Evolutionary conservation across 2,888 invertebrate species (phyloP), one percentile per base, ranked within the genome.

Genomic region (Plutella xylostella): DNA sequence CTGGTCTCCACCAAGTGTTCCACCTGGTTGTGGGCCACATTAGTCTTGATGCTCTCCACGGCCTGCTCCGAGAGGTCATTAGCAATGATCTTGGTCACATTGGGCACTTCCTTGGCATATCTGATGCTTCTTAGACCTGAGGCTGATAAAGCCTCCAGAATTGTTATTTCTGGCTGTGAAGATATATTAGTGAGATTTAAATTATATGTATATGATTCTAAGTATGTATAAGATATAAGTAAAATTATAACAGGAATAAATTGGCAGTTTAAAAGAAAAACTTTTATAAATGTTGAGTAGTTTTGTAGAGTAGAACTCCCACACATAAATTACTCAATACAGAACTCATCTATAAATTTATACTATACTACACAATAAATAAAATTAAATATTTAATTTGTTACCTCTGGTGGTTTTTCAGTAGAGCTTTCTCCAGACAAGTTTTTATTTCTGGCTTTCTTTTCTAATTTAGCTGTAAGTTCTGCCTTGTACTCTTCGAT

Each of bases 61-160:
- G 98, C 98, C 55, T 87, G 86, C 20, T 80, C 71, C 0, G 95
- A 95, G 49, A 96, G 86, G 68, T 99, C 98, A 78, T 98, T 98
- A 0, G 97, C 96, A n/a, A 94, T 68, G 14, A 98, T 90, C 65
- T 89, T 86, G 34, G 87, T 89, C 0, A 96, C 75, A n/a, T 90
- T 90, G 0, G 90, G 88, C 12, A 98, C 86, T 87, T 99, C 99
- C 63, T 95, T 92, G 0, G 98, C 98, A 77, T 98, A 99, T 15
- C 99, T 89, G 55, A 99, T 93, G 48, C 98, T 97, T 33, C 99
- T 86, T 30, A 99, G 78, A 0, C 99, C 99, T 11, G 97, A 96
- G 0, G 99, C 99, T 17, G 98, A 93, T 31, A 99, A 74, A 0
- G 97, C 98, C 83, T 99, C 98, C 45, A 99, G 77, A 54, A 99